Base-by-base conservation (phyloP, 2,113 vertebrate species). In the Tragelaphus buxtoni region DNA sequence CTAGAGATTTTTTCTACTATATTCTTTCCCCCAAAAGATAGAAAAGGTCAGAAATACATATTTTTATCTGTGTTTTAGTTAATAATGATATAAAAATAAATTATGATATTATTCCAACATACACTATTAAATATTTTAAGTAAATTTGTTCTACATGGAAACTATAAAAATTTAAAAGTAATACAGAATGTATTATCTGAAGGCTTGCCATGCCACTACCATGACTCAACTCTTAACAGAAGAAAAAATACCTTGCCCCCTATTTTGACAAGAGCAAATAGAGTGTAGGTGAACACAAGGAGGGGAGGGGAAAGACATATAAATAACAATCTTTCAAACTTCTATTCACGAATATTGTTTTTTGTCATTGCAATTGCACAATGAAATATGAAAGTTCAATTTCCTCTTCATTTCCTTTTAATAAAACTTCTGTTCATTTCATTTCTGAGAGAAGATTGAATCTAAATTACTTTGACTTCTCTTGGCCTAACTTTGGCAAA, bases 391-490 rank as follows among this genome's bases (percentile, higher is more conserved):
- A 98, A 99, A 98, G 97, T 98, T 98, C 99, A 99, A 99, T 99
- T 99, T 99, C 98, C 98, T 98, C 98, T 99, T 99, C 98, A 99
- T 99, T 99, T 99, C 98, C 98, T 99, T 98, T 99, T 99, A 99
- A 99, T 99, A 99, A 98, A 99, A 98, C 97, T 98, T 98, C 96
- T 98, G 91, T 98, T 99, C 98, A 98, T 98, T 98, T 99, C 98
- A 98, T 98, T 98, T 98, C 98, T 97, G 97, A 98, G 96, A 98
- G 98, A 98, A 98, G 98, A 99, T 99, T 98, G 98, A 97, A 99
- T 99, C 98, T 99, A 99, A 99, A 99, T 99, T 98, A 99, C 98
- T 99, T 98, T 98, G 98, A 99, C 98, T 98, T 98, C 95, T 98
- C 97, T 97, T 98, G 98, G 98, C 97, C 98, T 98, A 98, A 96